Conservation (phyloP, 1,140 invertebrate genomes). For the Eubasilissa regina region DNA sequence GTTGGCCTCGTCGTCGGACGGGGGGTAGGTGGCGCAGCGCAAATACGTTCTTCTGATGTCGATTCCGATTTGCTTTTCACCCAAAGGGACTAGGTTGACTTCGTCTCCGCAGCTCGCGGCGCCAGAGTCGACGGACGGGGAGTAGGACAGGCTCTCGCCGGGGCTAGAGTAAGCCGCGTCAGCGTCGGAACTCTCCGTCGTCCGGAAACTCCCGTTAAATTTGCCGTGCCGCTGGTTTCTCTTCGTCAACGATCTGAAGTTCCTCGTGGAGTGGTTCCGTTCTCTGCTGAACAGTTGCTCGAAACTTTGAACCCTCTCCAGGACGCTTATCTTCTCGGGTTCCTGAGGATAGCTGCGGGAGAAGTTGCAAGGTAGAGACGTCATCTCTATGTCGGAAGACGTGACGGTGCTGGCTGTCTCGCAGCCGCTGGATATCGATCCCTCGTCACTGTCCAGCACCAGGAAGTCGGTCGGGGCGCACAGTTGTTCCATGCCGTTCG, state of each 20-base stretch:
- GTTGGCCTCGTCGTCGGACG: slow-evolving; percentile 53
- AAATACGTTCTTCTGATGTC: slow-evolving; percentile 51
- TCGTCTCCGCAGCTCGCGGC: slow-evolving; percentile 61
- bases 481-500: slow-evolving; percentile 58
- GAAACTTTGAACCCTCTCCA: slow-evolving; percentile 63
- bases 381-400: slow-evolving; percentile 69
- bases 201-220: not conserved
- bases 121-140: slow-evolving; percentile 51
- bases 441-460: slow-evolving; percentile 79
- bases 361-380: slow-evolving; percentile 68
- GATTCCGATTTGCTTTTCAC: slow-evolving; percentile 65
- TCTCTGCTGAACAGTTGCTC: slow-evolving; percentile 62
- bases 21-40: slow-evolving; percentile 69
- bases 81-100: slow-evolving; percentile 69
- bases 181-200: not conserved
- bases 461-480: slow-evolving; percentile 70
- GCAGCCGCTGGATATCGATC: slow-evolving; percentile 83
- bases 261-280: slow-evolving; percentile 47
- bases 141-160: slow-evolving; percentile 51
- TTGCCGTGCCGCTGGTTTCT: slow-evolving; percentile 42
- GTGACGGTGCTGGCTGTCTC: slow-evolving; percentile 84
- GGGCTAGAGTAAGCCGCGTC: slow-evolving; percentile 46
- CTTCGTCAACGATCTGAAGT: slow-evolving; percentile 44
- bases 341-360: slow-evolving; percentile 60
- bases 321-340: slow-evolving; percentile 62